A percentile compares a stretch with the other conserved stretches of the same genome.
These are phyloP conservation scores for Brachystomella parvula DNA, from an alignment of 1,140 invertebrate species.

Conservation along the genomic window DNA sequence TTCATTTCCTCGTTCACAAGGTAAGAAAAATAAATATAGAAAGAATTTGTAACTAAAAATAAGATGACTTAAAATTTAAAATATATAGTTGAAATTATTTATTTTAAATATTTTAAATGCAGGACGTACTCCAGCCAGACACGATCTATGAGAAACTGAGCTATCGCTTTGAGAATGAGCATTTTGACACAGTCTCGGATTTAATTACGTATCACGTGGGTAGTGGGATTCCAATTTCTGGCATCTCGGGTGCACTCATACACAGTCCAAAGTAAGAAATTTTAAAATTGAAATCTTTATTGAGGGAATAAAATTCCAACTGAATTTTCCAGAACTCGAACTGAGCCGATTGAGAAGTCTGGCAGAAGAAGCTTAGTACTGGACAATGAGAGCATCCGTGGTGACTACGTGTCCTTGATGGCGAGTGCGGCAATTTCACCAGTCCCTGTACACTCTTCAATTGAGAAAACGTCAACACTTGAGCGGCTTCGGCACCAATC, in stretches of 20 bases:
- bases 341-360: constrained; percentile 10
- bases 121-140: constrained; percentile 76
- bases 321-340: constrained; percentile 23
- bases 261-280: constrained; percentile 52
- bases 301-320: neutral
- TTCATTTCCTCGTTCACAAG: constrained; percentile 92
- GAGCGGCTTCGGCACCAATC: constrained; percentile 23
- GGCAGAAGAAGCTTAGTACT: neutral
- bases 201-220: constrained; percentile 92
- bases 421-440: neutral
- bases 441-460: neutral
- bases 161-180: constrained; percentile 89
- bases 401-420: constrained; percentile 28
- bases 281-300: neutral
- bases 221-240: constrained; percentile 74
- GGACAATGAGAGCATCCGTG: neutral
- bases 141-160: constrained; percentile 85
- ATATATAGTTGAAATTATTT: neutral
- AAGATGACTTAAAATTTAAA: neutral
- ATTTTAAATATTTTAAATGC: constrained; percentile 27
- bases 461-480: constrained; percentile 28
- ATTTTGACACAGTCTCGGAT: constrained; percentile 85
- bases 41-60: no score
- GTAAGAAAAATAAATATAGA: no score
- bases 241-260: constrained; percentile 77